A percentile compares a stretch with the other conserved stretches of the same genome.
Evolutionary conservation across 2,888 invertebrate species (phyloP).

Genomic region (Parnassius glacialis): DNA sequence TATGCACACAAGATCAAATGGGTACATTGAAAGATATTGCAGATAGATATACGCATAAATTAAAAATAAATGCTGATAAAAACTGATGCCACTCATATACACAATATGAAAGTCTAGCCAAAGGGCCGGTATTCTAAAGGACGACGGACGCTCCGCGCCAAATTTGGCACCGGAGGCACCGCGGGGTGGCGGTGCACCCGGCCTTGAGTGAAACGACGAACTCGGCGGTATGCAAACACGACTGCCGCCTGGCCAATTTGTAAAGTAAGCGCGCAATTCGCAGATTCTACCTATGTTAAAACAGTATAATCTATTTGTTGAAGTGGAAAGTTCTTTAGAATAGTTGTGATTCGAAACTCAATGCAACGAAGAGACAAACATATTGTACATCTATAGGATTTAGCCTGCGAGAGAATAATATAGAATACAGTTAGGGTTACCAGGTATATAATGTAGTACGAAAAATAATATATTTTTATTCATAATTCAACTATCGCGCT

Average conservation of each 20-base stretch:
- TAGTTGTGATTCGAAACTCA: too few species aligned
- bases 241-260: constrained; percentile 62
- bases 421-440: too few species aligned
- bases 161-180: constrained; percentile 51
- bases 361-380: too few species aligned
- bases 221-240: constrained; percentile 72
- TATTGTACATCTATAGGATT: too few species aligned
- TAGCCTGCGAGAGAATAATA: too few species aligned
- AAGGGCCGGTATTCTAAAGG: constrained; percentile 14
- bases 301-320: too few species aligned
- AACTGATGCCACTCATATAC: not conserved
- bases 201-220: constrained; percentile 72
- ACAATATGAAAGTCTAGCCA: not conserved
- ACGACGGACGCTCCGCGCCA: constrained; percentile 13
- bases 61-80: not conserved
- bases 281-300: constrained; percentile 32
- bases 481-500: too few species aligned
- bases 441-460: too few species aligned
- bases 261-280: constrained; percentile 34
- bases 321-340: too few species aligned
- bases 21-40: not conserved
- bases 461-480: too few species aligned
- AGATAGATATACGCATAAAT: not conserved
- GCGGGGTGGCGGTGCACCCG: constrained; percentile 49
- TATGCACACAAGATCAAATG: not conserved